Conservation (phyloP, 2,888 invertebrate genomes). For the Elmis aenea region DNA sequence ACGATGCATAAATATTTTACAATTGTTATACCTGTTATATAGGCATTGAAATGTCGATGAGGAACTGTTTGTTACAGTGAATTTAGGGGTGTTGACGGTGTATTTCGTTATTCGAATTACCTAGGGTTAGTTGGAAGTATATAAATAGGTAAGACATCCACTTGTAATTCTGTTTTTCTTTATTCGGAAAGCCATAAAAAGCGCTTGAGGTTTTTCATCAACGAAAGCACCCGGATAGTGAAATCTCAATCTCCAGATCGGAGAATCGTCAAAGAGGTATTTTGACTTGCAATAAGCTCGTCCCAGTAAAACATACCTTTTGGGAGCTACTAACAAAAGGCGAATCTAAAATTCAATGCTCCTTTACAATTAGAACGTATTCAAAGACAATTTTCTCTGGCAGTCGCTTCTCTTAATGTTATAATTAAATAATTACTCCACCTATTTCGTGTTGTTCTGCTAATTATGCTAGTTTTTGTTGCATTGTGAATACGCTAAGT, state of each 20-base stretch:
- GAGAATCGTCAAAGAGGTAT: slow-evolving; percentile 8
- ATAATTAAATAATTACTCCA: slow-evolving; percentile 45
- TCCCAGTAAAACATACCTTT: slow-evolving; percentile 7
- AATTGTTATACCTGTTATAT: no score
- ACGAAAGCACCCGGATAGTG: background rate
- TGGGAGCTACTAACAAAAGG: slow-evolving; percentile 12
- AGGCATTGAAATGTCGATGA: no score
- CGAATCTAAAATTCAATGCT: slow-evolving; percentile 17
- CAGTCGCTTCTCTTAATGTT: slow-evolving; percentile 27
- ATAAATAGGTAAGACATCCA: no score
- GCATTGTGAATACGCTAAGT: slow-evolving; percentile 19
- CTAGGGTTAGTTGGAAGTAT: no score
- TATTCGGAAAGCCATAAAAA: no score
- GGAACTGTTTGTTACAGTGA: no score
- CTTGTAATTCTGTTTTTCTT: no score
- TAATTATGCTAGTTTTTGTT: slow-evolving; percentile 26
- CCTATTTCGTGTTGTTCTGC: slow-evolving; percentile 38
- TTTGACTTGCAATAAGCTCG: slow-evolving; percentile 15
- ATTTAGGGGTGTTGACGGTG: no score
- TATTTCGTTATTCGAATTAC: no score
- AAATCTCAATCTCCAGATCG: slow-evolving; percentile 6
- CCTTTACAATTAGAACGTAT: slow-evolving; percentile 16
- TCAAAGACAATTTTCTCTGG: slow-evolving; percentile 17
- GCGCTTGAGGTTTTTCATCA: slow-evolving; percentile 6
- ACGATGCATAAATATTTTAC: no score